Evolutionary conservation across 2,113 vertebrate genomes (phyloP), one percentile per base, ranked within the genome.

Genomic region (Alexandromys fortis): DNA sequence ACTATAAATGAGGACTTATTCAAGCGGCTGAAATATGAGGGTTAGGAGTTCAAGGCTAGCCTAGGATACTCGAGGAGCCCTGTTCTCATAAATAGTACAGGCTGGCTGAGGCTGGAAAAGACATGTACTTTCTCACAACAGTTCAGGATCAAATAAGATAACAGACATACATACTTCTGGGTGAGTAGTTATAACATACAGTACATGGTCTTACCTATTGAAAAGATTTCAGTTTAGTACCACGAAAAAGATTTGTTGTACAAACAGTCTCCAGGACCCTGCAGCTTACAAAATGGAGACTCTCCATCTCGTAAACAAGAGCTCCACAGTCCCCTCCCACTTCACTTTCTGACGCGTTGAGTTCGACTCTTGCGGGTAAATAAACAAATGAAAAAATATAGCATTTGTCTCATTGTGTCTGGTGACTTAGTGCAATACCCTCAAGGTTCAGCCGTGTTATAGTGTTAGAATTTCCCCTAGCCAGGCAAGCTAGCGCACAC

Each of bases 261-360:
- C 1, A 91, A 49, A 5, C 12, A 52, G 61, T 47, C 11, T 87
- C 78, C 0, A 22, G 92, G 52, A 90, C 16, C 76, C 78, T 86
- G 67, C 35, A 30, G 75, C 68, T 63, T 90, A 72, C 4, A 68
- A 70, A 93, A 58, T 2, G 9, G 7, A 68, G 76, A 55, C 28
- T 52, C 22, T 49, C 1, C 7, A 12, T 7, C 55, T 58, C 12
- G 28, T 33, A 81, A 68, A 65, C 9, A 35, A 47, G 7, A 70
- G 76, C 7, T 86, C 14, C 6, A 0, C 14, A 4, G 21, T 55
- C 26, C 2, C 9, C 22, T 10, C 63, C 3, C 1, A 17, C 0
- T 24, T n/a, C 78, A 4, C 26, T 79, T 83, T 55, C 52, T 12
- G 33, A 75, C 19, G 91, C 9, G 58, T 11, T 10, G 65, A 55